A percentile compares a stretch with the other conserved stretches of the same genome.
Evolutionary conservation across 2,797 vertebrate species (phyloP).

Genomic region (Tapera naevia): DNA sequence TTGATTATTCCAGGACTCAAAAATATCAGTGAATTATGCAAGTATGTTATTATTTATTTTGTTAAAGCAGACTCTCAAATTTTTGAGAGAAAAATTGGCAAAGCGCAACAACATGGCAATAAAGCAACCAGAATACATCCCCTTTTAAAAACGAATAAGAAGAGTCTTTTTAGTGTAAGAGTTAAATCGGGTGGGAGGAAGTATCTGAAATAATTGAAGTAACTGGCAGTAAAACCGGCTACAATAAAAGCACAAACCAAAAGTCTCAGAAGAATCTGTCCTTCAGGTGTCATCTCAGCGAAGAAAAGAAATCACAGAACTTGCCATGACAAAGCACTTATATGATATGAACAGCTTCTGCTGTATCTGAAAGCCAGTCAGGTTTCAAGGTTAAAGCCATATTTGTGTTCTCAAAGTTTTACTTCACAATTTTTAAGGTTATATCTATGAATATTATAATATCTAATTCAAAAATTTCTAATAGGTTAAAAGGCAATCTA

Average conservation of each 20-base stretch:
- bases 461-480: constrained; percentile 66
- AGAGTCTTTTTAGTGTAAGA: background rate
- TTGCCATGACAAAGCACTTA: background rate
- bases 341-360: background rate
- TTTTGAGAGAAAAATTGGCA: background rate
- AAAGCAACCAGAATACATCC: background rate
- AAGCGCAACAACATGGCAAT: background rate
- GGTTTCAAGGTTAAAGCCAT: constrained; percentile 74
- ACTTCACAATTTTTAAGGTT: constrained; percentile 60
- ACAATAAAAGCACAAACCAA: background rate
- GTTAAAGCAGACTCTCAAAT: background rate
- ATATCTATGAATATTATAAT: constrained; percentile 70
- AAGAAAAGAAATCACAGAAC: background rate
- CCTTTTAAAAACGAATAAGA: background rate
- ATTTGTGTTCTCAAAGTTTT: constrained; percentile 66
- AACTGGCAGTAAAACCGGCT: background rate
- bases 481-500: constrained; percentile 70
- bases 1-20: background rate
- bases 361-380: constrained; percentile 42
- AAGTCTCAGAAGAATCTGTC: background rate
- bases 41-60: background rate
- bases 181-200: fast-evolving
- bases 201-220: background rate
- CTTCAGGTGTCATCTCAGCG: background rate
- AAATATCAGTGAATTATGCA: background rate